phyloP scores from a whole-genome alignment of 2,888 invertebrate genomes.

The Habrosyne pyritoides region DNA sequence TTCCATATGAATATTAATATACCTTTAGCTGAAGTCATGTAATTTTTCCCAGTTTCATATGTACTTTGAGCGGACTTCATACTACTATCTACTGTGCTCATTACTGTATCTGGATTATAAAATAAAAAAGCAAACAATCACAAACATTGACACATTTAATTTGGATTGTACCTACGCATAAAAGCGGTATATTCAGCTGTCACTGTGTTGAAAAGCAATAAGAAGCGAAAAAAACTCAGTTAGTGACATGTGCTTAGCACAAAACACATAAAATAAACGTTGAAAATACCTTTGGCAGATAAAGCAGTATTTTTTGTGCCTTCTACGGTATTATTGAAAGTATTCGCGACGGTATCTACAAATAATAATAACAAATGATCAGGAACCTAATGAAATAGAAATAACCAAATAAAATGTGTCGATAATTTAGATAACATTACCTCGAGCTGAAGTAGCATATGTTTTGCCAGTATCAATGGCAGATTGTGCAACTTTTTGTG shows the following conservation, averaged over 20 bases:
- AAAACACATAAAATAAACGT: constrained; percentile 12
- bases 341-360: constrained; percentile 57
- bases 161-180: not conserved
- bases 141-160: constrained; percentile 28
- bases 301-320: constrained; percentile 55
- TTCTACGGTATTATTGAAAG: constrained; percentile 52
- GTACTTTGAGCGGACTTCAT: constrained; percentile 73
- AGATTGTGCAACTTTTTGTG: constrained; percentile 55
- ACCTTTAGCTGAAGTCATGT: constrained; percentile 68
- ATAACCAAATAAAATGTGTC: not conserved
- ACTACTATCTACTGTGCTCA: constrained; percentile 67
- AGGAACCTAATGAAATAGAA: constrained; percentile 22
- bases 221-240: constrained; percentile 20
- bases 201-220: constrained; percentile 11
- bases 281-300: constrained; percentile 60
- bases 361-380: constrained; percentile 25
- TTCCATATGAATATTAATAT: constrained; percentile 22
- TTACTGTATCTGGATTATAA: constrained; percentile 55
- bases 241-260: not conserved
- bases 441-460: constrained; percentile 54
- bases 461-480: constrained; percentile 54
- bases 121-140: constrained; percentile 8
- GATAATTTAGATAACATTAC: constrained; percentile 20
- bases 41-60: constrained; percentile 58
- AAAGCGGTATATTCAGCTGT: constrained; percentile 1